These are phyloP conservation scores for Thamnophis sirtalis DNA, from an alignment of 2,113 vertebrate species.

Conservation along the genomic window DNA sequence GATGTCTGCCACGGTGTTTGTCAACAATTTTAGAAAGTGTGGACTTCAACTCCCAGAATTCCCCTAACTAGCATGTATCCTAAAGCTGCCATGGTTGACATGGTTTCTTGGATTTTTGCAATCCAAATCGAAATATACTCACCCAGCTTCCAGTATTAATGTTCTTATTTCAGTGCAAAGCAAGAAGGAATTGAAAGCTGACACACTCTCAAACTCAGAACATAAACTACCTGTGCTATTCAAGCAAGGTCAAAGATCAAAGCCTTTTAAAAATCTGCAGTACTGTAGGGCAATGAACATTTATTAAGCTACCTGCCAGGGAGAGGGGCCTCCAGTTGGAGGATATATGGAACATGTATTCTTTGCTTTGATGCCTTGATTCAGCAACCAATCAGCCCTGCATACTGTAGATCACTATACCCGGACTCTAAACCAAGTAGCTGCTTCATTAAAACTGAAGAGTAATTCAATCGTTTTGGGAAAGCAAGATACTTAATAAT, in stretches of 20 bases:
- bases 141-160: neutral
- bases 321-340: accelerated
- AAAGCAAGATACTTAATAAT: conserved; percentile 37
- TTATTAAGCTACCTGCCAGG: accelerated
- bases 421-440: neutral
- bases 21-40: neutral
- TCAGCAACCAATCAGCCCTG: accelerated
- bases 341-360: neutral
- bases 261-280: neutral
- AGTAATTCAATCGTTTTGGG: conserved; percentile 33
- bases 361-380: neutral
- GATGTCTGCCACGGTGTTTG: neutral
- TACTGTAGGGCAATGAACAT: neutral
- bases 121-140: neutral
- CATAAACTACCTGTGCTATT: neutral
- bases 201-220: neutral
- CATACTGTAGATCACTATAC: neutral
- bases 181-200: neutral
- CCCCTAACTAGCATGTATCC: neutral
- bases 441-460: conserved; percentile 37
- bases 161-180: neutral
- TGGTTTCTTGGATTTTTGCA: neutral
- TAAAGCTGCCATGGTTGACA: neutral
- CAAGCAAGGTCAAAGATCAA: neutral
- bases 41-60: neutral